Conservation (phyloP, 1,140 invertebrate genomes). For the Acromyrmex heyeri region DNA sequence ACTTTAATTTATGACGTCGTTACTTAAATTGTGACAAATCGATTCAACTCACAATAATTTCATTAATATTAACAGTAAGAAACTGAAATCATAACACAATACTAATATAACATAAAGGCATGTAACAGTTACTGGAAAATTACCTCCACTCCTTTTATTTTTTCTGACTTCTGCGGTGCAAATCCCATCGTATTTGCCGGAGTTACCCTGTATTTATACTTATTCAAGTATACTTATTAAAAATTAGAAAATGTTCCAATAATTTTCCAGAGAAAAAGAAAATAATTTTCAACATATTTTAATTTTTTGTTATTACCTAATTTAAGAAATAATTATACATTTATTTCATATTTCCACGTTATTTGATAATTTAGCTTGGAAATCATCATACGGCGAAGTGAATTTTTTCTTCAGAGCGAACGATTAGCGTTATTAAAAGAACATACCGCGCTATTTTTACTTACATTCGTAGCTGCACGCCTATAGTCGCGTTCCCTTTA, state of each 20-base stretch:
- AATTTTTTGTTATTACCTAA: neutral
- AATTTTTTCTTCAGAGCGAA: conserved; percentile 22
- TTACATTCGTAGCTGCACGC: neutral
- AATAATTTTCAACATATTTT: neutral
- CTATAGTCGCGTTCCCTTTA: neutral
- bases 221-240: conserved; percentile 6
- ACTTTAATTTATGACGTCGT: too few species aligned
- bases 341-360: neutral
- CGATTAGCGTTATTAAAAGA: conserved; percentile 33
- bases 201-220: neutral
- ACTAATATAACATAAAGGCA: too few species aligned
- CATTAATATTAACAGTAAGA: too few species aligned
- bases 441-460: conserved; percentile 2
- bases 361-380: neutral
- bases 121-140: too few species aligned
- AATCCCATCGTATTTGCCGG: too few species aligned
- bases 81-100: too few species aligned
- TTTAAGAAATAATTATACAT: neutral
- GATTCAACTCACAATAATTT: too few species aligned
- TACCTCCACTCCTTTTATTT: too few species aligned
- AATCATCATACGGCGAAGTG: too few species aligned
- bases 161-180: too few species aligned
- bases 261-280: neutral
- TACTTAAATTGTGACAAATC: too few species aligned
- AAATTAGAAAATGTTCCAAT: neutral